Base-by-base conservation (phyloP, 2,888 invertebrate species). In the Megaustenia siamemsis region DNA sequence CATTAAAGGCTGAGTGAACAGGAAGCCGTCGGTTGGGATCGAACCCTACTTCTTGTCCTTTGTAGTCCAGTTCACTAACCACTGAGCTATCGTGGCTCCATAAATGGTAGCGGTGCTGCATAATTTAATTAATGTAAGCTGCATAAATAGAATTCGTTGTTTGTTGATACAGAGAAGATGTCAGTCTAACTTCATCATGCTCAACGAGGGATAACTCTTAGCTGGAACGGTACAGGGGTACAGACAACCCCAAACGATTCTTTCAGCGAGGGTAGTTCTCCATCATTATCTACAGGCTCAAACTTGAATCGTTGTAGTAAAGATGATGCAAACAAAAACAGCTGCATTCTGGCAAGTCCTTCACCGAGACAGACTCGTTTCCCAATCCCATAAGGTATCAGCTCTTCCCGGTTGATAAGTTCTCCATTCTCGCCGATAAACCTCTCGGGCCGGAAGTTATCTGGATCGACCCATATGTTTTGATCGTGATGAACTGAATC, bases 401-500 rank as follows among this genome's bases (percentile, higher is more conserved):
- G 73, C 28, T 81, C 73, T 60, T 73, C 53, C 1, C 66, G 75
- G n/a, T 79, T 83, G n/a, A 75, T 71, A 32, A 84, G 73, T 43
- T 81, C 71, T 43, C 86, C 86, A 8, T 49, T 32, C 0, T 28
- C 73, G 40, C 84, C 83, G 32, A 90, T 45, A 85, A 89, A 90
- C 6, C 88, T 82, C 45, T 90, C 88, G 10, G 90, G 49, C 86
- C 75, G 12, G 53, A 60, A 85, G 86, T 38, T 60, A 6, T 45
- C 49, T 6, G 80, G 80, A 4, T 68, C 45, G 5, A 24, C 40
- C 80, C 80, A 90, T 15, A 84, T 24, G 21, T 71, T 60, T 24
- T 69, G 60, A 82, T 90, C 90, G 18, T 63, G 45, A 60, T 86
- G 86, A 53, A 87, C 86, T 35, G 89, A 87, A 69, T 85, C 86